Percentiles rank a stretch among this genome's conserved stretches.
Evolutionary conservation across 2,113 vertebrate genomes (phyloP).

Genomic region (Orycteropus afer): DNA sequence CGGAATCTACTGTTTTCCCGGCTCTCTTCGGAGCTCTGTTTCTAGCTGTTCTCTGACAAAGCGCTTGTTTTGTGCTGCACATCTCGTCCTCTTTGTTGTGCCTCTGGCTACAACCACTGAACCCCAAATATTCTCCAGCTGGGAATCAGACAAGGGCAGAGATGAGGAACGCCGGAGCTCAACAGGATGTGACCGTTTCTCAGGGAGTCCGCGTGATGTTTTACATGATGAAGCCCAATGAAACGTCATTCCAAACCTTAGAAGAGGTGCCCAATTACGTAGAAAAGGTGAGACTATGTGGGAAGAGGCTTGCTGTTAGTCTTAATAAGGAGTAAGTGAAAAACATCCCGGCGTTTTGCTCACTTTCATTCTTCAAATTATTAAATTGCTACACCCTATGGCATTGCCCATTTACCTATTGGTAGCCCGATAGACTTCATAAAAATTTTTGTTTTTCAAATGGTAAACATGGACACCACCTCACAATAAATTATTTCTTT

Average conservation of each 20-base stretch:
- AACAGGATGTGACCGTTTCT: constrained; percentile 64
- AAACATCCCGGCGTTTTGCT: not conserved
- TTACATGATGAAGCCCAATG: constrained; percentile 88
- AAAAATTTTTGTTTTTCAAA: constrained; percentile 50
- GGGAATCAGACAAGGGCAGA: constrained; percentile 48
- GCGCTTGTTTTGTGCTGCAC: constrained; percentile 45
- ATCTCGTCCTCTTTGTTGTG: not conserved
- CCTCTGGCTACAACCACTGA: constrained; percentile 32
- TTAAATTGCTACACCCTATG: not conserved
- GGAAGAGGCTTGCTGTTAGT: not conserved
- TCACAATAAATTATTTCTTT: constrained; percentile 39
- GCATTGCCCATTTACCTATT: not conserved
- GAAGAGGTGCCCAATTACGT: constrained; percentile 92
- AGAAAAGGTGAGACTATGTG: constrained; percentile 88
- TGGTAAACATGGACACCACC: not conserved
- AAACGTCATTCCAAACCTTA: constrained; percentile 88
- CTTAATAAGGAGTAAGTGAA: not conserved
- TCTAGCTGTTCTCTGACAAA: constrained; percentile 49
- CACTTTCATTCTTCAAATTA: constrained; percentile 49
- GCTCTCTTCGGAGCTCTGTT: not conserved
- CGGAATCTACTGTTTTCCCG: not conserved
- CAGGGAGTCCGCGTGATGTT: constrained; percentile 89
- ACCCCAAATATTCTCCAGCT: constrained; percentile 63
- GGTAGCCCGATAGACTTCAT: not conserved
- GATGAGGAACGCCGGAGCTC: constrained; percentile 52